Evolutionary conservation across 2,797 vertebrate species (phyloP).

Genomic region (Pseudocheirus occidentalis): DNA sequence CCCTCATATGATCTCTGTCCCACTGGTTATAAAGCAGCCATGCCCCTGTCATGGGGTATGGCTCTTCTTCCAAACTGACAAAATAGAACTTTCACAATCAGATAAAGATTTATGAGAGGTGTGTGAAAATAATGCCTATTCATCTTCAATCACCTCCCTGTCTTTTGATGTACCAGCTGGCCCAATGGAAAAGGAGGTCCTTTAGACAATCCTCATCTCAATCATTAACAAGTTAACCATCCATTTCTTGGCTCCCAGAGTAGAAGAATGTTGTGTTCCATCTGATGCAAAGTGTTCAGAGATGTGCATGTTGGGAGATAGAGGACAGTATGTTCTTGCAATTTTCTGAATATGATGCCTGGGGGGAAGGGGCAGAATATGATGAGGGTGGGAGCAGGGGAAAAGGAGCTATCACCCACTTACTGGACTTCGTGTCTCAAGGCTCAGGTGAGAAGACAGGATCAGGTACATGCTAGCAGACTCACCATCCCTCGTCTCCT

Average conservation of each 20-base stretch:
- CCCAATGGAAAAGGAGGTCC: constrained; percentile 51
- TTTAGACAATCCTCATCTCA: constrained; percentile 27
- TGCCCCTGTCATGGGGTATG: constrained; percentile 45
- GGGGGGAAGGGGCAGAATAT: neutral
- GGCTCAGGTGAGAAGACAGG: neutral
- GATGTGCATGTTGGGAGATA: neutral
- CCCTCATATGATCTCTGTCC: constrained; percentile 63
- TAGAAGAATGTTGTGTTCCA: neutral
- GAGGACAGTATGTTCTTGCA: neutral
- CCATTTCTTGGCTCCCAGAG: constrained; percentile 16
- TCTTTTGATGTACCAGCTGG: constrained; percentile 32
- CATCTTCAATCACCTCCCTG: neutral
- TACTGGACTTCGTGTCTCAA: neutral
- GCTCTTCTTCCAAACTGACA: constrained; percentile 61
- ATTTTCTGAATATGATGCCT: neutral
- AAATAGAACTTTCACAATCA: constrained; percentile 42
- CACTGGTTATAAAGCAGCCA: neutral
- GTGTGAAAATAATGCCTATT: constrained; percentile 61
- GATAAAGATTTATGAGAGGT: constrained; percentile 63
- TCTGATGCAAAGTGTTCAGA: neutral
- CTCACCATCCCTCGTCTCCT: neutral
- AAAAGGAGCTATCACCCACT: neutral
- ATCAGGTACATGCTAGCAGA: neutral
- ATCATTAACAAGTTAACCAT: constrained; percentile 45
- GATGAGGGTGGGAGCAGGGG: neutral